Conservation (phyloP, 2,113 vertebrate genomes). For the Suricata suricatta region DNA sequence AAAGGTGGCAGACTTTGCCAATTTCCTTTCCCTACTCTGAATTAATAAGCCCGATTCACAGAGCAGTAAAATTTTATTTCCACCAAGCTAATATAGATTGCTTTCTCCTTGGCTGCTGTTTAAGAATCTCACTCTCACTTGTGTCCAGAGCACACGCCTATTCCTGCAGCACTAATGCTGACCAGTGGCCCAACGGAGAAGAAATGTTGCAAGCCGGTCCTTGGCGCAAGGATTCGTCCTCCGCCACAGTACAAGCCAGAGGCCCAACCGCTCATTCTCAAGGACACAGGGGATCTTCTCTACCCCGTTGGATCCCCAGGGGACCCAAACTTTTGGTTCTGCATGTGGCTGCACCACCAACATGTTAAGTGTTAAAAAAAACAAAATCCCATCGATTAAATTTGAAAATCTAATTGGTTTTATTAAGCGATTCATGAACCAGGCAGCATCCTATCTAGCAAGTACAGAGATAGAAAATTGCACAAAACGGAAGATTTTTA, state of each 20-base stretch:
- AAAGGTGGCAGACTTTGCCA: constrained; percentile 57
- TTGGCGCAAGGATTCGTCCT: neutral
- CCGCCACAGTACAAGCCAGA: neutral
- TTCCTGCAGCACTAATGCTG: neutral
- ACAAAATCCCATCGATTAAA: neutral
- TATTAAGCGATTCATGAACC: neutral
- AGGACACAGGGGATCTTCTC: neutral
- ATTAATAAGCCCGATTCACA: constrained; percentile 52
- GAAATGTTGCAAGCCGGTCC: neutral
- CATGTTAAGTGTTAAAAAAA: neutral
- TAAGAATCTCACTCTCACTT: constrained; percentile 27
- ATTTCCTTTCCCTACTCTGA: constrained; percentile 54
- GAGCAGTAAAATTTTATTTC: constrained; percentile 57
- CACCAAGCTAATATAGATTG: constrained; percentile 33
- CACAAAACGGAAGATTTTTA: neutral
- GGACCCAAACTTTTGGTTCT: neutral
- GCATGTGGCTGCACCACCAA: neutral
- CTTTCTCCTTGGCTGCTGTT: constrained; percentile 40
- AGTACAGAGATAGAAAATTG: neutral
- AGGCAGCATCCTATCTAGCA: neutral
- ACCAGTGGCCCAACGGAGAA: neutral
- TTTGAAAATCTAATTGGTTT: neutral
- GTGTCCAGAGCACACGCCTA: neutral
- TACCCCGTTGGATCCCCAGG: neutral
- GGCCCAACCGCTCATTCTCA: neutral